Evolutionary conservation across 2,797 vertebrate species (phyloP), one percentile per base, ranked within the genome.

Genomic region (Sebastiscus tertius): DNA sequence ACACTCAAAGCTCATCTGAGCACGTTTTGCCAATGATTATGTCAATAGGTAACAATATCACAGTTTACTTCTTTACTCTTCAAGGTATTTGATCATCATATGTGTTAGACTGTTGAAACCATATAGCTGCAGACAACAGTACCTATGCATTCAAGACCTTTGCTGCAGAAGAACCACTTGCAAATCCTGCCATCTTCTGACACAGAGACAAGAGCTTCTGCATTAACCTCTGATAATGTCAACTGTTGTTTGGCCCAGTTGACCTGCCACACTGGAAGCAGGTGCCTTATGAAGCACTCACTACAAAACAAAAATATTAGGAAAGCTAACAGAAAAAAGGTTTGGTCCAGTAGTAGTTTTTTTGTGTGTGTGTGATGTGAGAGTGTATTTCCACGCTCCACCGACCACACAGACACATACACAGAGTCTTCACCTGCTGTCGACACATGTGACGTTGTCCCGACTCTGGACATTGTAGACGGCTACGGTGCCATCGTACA

Each of bases 141-240:
- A 98, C 97, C 97, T 2, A 86, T 91, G 79, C 95, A 96, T 2
- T 96, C 90, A 9, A 98, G 93, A 61, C 94, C 93, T 84, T 95
- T 36, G 58, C n/a, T 95, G 65, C 89, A 90, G 22, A 96, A 83
- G 36, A 95, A 9, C 98, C 98, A 99, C 80, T 95, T 95, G 29
- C 93, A 87, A 73, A 99, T 76, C 81, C 96, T 92, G 80, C 97
- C 97, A 1, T 99, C 97, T 59, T 95, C 95, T 1, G 97, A 96
- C 81, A 97, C 93, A 1, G 97, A 97, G 24, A 98, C 79, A 1
- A 99, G 88, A 2, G 82, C 93, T 84, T 98, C 97, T 20, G 77
- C 90, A 71, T 95, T 93, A 4, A 94, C 95, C 54, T 85, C 96
- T 12, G 89, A 69, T 2, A 75, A 73, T 4, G 77, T 88, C 73